Base-by-base conservation (phyloP, 2,888 invertebrate genomes). In the Acanthosepion pharaonis region DNA sequence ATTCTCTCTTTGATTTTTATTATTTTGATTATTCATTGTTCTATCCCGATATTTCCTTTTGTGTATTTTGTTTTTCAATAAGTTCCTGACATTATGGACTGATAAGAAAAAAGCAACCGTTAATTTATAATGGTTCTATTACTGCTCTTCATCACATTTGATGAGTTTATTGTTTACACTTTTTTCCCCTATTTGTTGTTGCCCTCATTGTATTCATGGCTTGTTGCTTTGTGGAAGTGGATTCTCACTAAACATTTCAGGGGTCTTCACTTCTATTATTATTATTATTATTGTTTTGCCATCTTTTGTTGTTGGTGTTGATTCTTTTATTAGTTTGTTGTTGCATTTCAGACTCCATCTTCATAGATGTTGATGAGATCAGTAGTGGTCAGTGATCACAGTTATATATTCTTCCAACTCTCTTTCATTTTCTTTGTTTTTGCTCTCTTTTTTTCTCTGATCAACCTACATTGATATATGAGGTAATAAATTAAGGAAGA, bases 11-110 rank as follows among this genome's bases (percentile, higher is more conserved):
- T 78, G 78, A 78, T 78, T 78, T 78, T 78, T 78, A 78, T 78
- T 78, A 78, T 78, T n/a, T 9, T 78, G 78, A 78, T 78, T n/a
- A 78, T 78, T 78, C n/a, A 78, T 78, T 78, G 78, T 78, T 78
- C n/a, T n/a, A 28, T 33, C 42, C 42, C 42, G n/a, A 4, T n/a
- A 33, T 78, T 78, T 78, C 15, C 18, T n/a, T n/a, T 78, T 78
- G 4, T 11, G 9, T 1, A 6, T 5, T 59, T 59, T 59, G 20
- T 59, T 59, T 59, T 59, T 59, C 59, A 59, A 59, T 59, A 59
- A 59, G 59, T 59, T 59, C 59, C 59, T 59, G 59, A 59, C 25
- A 59, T 59, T 59, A 23, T 59, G 59, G 59, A 23, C 4, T 59
- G 59, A 59, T 59, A 23, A 59, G 20, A 59, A 55, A 53, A 55